Evolutionary conservation across 2,797 vertebrate species (phyloP).

Genomic region (Pantherophis vulpinus): DNA sequence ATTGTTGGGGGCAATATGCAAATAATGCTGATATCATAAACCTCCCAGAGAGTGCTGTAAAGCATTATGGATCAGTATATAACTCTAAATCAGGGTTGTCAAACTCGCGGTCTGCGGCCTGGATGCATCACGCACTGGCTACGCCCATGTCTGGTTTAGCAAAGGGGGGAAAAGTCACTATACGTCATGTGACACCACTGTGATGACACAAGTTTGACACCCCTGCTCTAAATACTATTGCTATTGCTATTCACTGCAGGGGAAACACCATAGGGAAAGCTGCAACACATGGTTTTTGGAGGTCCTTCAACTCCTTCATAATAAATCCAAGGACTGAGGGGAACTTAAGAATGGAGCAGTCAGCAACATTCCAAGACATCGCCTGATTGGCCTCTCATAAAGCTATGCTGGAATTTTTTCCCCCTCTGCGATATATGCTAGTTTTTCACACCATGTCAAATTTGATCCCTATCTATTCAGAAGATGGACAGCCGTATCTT

Average conservation of each 20-base stretch:
- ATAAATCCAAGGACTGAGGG: neutral
- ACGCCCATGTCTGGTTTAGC: too few relatives aligned
- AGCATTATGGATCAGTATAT: neutral
- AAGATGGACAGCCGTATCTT: neutral
- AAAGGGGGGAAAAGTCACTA: too few relatives aligned
- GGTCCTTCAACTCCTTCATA: neutral
- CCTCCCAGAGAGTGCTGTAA: neutral
- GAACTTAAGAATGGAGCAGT: neutral
- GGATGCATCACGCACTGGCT: too few relatives aligned
- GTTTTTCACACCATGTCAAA: neutral
- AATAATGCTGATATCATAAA: neutral
- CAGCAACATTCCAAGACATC: neutral
- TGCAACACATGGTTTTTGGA: neutral
- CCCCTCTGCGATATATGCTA: neutral
- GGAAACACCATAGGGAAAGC: neutral
- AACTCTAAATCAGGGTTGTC: neutral
- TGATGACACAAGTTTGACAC: too few relatives aligned
- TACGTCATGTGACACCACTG: too few relatives aligned
- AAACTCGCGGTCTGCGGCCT: rapidly evolving
- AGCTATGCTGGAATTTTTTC: neutral
- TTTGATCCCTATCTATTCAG: neutral
- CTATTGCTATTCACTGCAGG: neutral
- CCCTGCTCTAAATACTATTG: neutral
- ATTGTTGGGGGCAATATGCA: neutral
- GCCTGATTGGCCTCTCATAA: neutral